Percentiles rank a stretch among this genome's conserved stretches.
Evolutionary conservation across 2,888 invertebrate genomes (phyloP).

Genomic region (Ochropleura leucogaster): DNA sequence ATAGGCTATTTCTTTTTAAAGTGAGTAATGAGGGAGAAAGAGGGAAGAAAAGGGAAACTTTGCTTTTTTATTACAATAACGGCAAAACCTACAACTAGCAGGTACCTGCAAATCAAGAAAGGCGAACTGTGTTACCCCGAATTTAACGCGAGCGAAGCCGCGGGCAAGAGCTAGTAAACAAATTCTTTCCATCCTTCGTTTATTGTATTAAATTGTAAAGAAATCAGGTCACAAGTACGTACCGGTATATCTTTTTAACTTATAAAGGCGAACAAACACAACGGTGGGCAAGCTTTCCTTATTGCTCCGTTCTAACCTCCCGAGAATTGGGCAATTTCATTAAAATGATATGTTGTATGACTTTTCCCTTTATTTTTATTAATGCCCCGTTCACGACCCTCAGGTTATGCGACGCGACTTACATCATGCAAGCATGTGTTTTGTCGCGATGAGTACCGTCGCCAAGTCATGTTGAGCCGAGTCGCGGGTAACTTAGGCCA

Average conservation of each 20-base stretch:
- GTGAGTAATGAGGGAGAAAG: no score
- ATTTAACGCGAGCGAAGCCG: no score
- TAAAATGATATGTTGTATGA: conserved; percentile 3
- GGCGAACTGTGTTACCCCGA: no score
- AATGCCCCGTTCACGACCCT: background rate
- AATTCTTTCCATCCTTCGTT: background rate
- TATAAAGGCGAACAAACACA: background rate
- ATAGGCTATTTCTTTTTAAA: no score
- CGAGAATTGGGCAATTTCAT: conserved; percentile 5
- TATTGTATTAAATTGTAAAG: background rate
- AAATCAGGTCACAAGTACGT: conserved; percentile 3
- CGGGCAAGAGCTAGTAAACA: no score
- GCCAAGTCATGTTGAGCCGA: background rate
- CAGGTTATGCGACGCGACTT: background rate
- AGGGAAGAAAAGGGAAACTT: no score
- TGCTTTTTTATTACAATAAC: no score
- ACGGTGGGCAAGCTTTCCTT: conserved; percentile 1
- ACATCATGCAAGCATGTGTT: background rate
- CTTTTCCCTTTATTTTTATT: background rate
- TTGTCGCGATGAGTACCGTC: background rate
- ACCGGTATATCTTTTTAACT: background rate
- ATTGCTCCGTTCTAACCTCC: background rate
- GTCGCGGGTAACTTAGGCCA: background rate
- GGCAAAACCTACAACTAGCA: no score
- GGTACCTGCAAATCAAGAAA: no score